phyloP scores from a whole-genome alignment of 2,797 vertebrate genomes.

The Acrocephalus scirpaceus region DNA sequence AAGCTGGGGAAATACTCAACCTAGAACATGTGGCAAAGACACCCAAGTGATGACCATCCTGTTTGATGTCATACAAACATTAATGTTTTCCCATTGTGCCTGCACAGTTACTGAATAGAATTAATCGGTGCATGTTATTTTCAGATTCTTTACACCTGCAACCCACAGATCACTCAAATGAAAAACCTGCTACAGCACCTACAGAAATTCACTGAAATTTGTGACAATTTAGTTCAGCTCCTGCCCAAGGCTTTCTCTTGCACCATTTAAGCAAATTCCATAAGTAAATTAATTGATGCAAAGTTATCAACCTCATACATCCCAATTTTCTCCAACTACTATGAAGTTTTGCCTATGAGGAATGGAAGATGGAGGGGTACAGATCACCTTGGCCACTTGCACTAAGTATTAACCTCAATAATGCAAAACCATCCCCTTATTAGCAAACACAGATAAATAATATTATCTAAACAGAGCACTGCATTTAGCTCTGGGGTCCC shows the following conservation, averaged over 20 bases:
- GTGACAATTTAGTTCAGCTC: not conserved
- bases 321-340: not conserved
- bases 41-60: not conserved
- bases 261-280: not conserved
- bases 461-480: not conserved
- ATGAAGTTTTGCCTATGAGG: fast-evolving
- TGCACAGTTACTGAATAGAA: not conserved
- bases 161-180: not conserved
- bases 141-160: not conserved
- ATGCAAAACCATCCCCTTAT: not conserved
- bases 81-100: not conserved
- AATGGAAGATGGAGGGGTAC: not conserved
- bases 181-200: not conserved
- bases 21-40: not conserved
- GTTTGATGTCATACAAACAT: not conserved
- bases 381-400: not conserved
- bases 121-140: not conserved
- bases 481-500: not conserved
- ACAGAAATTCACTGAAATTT: not conserved
- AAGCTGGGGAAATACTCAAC: not conserved
- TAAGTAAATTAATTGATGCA: not conserved
- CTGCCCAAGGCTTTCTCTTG: not conserved
- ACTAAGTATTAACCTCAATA: not conserved
- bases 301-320: not conserved
- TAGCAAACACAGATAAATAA: fast-evolving